Evolutionary conservation across 2,888 invertebrate genomes (phyloP).

Genomic region (Drosophila formosana): DNA sequence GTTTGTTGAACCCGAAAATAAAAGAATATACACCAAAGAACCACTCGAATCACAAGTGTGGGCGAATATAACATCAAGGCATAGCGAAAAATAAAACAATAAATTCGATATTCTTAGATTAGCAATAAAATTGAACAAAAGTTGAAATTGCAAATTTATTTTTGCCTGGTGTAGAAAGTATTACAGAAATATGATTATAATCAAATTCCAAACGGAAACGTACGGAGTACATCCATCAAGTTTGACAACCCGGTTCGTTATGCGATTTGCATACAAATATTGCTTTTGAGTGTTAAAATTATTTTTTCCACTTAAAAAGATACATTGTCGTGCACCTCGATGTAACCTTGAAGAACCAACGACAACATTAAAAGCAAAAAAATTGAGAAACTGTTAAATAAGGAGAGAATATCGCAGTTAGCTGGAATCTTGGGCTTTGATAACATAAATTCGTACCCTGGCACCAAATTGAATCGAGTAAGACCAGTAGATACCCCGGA

Average conservation of each 20-base stretch:
- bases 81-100: neutral
- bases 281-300: constrained; percentile 14
- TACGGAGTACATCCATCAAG: constrained; percentile 2
- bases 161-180: constrained; percentile 10
- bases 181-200: constrained; percentile 5
- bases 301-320: constrained; percentile 27
- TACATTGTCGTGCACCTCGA: constrained; percentile 7
- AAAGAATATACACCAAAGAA: neutral
- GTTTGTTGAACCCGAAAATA: constrained; percentile 46
- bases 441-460: constrained; percentile 35
- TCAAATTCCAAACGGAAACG: neutral
- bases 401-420: constrained; percentile 35
- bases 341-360: constrained; percentile 41
- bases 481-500: neutral
- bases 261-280: constrained; percentile 34
- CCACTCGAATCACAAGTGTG: neutral
- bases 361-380: constrained; percentile 1
- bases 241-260: neutral
- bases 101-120: neutral
- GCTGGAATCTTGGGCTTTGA: constrained; percentile 38
- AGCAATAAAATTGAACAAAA: neutral
- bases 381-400: constrained; percentile 8
- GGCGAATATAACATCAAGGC: constrained; percentile 15
- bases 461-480: neutral
- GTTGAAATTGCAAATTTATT: neutral